phyloP scores from a whole-genome alignment of 2,113 vertebrate genomes.

The Zapus hudsonius region DNA sequence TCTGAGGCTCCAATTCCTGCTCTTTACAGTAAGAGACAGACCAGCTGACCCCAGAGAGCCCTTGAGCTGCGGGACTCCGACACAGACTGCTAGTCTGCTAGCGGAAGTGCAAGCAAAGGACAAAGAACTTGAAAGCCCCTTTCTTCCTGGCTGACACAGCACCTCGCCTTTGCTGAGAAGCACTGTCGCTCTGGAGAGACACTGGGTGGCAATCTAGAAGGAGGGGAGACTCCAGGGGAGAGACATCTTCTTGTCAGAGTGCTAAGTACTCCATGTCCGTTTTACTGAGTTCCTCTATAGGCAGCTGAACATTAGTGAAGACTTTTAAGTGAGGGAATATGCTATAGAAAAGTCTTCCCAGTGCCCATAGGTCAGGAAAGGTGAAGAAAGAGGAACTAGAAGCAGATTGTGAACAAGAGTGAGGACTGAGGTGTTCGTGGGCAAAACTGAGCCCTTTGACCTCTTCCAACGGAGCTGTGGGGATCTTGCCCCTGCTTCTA shows the following conservation, averaged over 20 bases:
- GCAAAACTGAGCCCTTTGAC: no score
- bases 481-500: no score
- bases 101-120: neutral
- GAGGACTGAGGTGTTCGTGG: no score
- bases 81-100: neutral
- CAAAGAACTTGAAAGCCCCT: neutral
- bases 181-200: neutral
- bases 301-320: no score
- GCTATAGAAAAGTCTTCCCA: no score
- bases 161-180: neutral
- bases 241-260: no score
- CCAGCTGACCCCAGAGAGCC: neutral
- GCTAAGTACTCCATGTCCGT: fast-evolving
- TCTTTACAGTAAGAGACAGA: neutral
- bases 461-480: no score
- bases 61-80: neutral
- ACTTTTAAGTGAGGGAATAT: no score
- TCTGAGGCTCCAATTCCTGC: neutral
- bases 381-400: no score
- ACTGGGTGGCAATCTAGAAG: neutral
- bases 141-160: neutral
- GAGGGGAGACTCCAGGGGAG: neutral
- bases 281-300: no score
- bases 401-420: no score
- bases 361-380: no score